phyloP scores from a whole-genome alignment of 1,140 invertebrate species.

The Heliothis virescens region DNA sequence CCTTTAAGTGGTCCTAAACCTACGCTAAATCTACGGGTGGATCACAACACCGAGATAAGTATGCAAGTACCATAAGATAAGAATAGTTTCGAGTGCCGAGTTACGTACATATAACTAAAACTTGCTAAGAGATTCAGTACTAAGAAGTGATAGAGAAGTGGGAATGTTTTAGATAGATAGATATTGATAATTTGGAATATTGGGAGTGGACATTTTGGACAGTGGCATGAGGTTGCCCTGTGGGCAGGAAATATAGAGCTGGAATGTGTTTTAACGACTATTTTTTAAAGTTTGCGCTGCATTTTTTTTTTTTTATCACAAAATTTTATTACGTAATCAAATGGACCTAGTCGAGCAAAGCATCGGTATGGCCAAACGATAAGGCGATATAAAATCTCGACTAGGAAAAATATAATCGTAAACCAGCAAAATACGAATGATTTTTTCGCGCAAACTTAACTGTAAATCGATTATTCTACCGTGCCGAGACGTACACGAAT shows the following conservation, averaged over 20 bases:
- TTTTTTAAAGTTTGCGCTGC: conserved; percentile 9
- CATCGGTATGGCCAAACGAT: neutral
- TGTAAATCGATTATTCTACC: conserved; percentile 22
- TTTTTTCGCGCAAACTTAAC: conserved; percentile 25
- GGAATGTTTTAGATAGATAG: neutral
- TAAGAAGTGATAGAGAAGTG: neutral
- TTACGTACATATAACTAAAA: conserved; percentile 14
- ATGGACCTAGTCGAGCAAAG: neutral
- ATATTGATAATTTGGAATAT: conserved; percentile 14
- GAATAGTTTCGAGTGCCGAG: conserved; percentile 36
- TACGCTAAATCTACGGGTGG: conserved; percentile 53
- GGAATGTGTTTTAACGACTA: conserved; percentile 17
- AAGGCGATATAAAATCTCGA: neutral
- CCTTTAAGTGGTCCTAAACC: conserved; percentile 51
- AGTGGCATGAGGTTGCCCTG: neutral
- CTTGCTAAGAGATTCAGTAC: conserved; percentile 6
- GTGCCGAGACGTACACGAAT: conserved; percentile 28
- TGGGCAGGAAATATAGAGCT: neutral
- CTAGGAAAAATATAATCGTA: neutral
- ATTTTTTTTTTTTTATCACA: conserved; percentile 5
- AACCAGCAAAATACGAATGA: conserved; percentile 10
- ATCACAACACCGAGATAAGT: conserved; percentile 61
- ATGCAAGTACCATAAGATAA: conserved; percentile 38
- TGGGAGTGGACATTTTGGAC: conserved; percentile 30
- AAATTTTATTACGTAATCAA: conserved; percentile 1